Conservation (phyloP, 2,797 vertebrate species). For the Momotus momota region DNA sequence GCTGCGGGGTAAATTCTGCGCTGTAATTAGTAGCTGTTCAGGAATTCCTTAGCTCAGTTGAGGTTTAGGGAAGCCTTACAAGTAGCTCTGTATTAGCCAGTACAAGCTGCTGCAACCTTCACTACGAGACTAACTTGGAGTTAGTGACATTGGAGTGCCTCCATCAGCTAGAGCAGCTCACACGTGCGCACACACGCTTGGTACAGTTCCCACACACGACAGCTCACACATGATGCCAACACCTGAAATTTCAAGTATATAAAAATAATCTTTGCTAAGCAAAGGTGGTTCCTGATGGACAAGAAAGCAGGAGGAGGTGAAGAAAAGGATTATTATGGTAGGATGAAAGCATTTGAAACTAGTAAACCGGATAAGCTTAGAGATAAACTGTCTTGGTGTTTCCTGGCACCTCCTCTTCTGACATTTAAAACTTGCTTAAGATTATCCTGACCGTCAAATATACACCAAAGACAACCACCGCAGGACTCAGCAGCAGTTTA, state of each 20-base stretch:
- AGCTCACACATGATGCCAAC: not conserved
- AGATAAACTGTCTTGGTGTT: not conserved
- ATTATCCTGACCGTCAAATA: constrained; percentile 15
- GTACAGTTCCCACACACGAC: no score
- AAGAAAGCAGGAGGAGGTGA: not conserved
- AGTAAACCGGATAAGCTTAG: not conserved
- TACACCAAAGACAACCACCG: not conserved
- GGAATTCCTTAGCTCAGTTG: not conserved
- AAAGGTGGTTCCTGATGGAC: not conserved
- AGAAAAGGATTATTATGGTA: not conserved
- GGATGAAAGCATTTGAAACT: not conserved
- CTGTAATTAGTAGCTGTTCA: not conserved
- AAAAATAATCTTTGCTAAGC: not conserved
- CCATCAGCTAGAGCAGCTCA: not conserved
- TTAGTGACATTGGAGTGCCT: not conserved
- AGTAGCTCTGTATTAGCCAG: not conserved
- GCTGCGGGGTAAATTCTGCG: not conserved
- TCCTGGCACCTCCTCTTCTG: not conserved
- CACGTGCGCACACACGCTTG: not conserved
- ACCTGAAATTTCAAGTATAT: not conserved
- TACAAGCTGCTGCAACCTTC: not conserved
- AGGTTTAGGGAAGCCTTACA: not conserved
- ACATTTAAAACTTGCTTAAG: not conserved
- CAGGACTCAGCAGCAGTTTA: not conserved
- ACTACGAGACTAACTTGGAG: not conserved